Percentiles rank a stretch among this genome's conserved stretches.
These are phyloP conservation scores for Zosterops hypoxanthus DNA, from an alignment of 2,113 vertebrate genomes.

Conservation along the genomic window DNA sequence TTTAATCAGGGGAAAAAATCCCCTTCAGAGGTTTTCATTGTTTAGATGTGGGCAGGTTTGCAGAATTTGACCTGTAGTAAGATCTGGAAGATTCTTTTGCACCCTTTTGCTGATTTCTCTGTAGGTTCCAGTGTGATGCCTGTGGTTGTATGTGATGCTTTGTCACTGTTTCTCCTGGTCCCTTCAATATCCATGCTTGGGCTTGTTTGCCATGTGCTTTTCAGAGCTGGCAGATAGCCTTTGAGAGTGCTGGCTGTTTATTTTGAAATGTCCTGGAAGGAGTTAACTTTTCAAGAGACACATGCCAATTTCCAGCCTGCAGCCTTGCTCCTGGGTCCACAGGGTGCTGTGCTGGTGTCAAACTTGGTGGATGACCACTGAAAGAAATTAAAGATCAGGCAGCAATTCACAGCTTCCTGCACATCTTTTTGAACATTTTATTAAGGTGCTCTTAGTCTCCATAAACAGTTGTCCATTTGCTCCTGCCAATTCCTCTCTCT, in stretches of 20 bases:
- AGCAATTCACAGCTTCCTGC: background rate
- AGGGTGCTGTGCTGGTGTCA: rapidly evolving
- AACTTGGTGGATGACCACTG: background rate
- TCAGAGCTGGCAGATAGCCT: background rate
- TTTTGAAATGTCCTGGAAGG: background rate
- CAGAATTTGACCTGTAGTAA: background rate
- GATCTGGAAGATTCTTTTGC: background rate
- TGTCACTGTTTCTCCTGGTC: background rate
- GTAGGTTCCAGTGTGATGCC: background rate
- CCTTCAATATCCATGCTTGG: background rate
- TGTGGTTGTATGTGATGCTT: background rate
- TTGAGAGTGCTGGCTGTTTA: background rate
- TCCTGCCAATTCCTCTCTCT: background rate
- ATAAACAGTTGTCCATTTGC: background rate
- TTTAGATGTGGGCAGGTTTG: background rate
- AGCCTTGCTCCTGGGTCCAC: background rate
- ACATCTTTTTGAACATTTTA: background rate
- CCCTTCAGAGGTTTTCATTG: background rate
- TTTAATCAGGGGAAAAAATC: background rate
- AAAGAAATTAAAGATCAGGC: background rate
- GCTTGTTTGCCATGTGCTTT: background rate
- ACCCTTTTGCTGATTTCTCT: background rate
- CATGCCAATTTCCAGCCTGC: background rate
- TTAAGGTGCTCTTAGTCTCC: background rate
- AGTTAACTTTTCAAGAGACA: background rate